phyloP scores from a whole-genome alignment of 2,797 vertebrate species.

The Acrocephalus scirpaceus region DNA sequence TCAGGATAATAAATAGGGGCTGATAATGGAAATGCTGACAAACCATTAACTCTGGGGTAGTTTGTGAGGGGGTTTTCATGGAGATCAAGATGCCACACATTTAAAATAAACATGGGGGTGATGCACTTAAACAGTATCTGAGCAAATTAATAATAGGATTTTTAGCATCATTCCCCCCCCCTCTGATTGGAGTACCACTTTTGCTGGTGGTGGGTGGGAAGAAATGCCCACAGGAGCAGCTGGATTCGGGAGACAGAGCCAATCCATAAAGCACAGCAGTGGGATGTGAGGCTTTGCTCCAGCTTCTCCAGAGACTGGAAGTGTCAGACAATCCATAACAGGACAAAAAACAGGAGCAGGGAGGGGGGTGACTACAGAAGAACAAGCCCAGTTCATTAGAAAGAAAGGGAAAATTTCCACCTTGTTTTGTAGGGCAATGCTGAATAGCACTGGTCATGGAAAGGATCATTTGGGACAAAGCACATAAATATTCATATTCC shows the following conservation, averaged over 20 bases:
- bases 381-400: background rate
- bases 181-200: background rate
- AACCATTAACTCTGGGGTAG: constrained; percentile 45
- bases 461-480: background rate
- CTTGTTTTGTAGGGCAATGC: background rate
- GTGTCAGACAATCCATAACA: constrained; percentile 41
- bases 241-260: background rate
- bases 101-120: background rate
- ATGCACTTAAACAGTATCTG: background rate
- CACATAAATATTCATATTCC: background rate
- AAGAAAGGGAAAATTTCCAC: background rate
- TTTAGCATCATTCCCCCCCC: background rate
- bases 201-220: background rate
- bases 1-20: constrained; percentile 64
- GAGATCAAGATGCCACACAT: background rate
- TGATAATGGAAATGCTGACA: constrained; percentile 66
- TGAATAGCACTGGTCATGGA: background rate
- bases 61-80: background rate
- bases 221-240: background rate
- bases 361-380: background rate
- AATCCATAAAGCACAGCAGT: background rate
- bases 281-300: background rate
- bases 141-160: background rate
- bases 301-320: constrained; percentile 36
- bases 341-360: background rate